Base-by-base conservation (phyloP, 2,888 invertebrate species). In the Scaeva pyrastri region DNA sequence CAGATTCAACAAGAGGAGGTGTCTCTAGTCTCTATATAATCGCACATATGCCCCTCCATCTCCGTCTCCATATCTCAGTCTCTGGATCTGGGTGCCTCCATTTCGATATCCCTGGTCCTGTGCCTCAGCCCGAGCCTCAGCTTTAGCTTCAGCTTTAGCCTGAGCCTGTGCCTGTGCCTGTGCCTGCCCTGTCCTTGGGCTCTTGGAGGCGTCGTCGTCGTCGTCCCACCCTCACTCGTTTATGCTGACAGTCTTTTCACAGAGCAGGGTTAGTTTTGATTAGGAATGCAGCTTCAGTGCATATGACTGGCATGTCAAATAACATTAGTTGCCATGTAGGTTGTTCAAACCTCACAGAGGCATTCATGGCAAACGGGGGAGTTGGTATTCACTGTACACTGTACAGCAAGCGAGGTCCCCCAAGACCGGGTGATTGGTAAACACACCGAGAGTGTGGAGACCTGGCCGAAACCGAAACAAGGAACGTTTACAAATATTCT, bases 221-320 rank as follows among this genome's bases (percentile, higher is more conserved):
- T n/a, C n/a, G n/a, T 39, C 23, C 43, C 58, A 45, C 66, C 48
- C 36, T 64, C 55, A 43, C 11, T 41, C 31, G 31, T 19, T 10
- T 52, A 45, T 56, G 21, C 48, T 60, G 31, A 70, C 41, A 81
- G 62, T 56, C 64, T 45, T 60, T 43, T 41, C 62, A 60, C 55
- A 43, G 74, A 75, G 71, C 66, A 56, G 80, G 72, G 80, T 85
- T 76, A 73, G 76, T 77, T 86, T 77, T 86, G 86, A 86, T 86
- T 81, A 81, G 77, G 70, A 77, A 81, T 86, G 81, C 77, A 81
- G 86, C 80, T 74, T 86, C 73, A 81, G 70, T 74, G 77, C 86
- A 81, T 86, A 78, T 71, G 86, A 86, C 81, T 86, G 86, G 86
- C 74, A 86, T 77, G 86, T 86, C 86, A 86, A 86, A 81, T 86